Base-by-base conservation (phyloP, 2,797 vertebrate species). In the Scarus forsteni region DNA sequence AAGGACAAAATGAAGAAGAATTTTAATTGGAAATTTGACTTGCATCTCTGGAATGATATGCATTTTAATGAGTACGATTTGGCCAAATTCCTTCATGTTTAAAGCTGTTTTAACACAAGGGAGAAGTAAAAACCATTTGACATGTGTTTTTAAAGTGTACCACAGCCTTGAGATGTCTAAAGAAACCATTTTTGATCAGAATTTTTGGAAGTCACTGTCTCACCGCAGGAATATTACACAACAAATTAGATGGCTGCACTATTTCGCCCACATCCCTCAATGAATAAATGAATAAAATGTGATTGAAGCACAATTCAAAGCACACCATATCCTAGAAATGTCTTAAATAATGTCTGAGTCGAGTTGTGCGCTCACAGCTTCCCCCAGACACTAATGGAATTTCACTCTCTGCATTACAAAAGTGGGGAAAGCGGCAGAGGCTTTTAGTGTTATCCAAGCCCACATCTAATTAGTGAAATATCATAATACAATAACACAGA, bases 391-490 rank as follows among this genome's bases (percentile, higher is more conserved):
- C 70, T 78, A 84, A 89, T 84, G 73, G 73, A 80, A 89, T 88
- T 80, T 66, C 45, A 42, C 62, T 83, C 59, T 56, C 14, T 64
- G 66, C 60, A n/a, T 83, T 75, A 70, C 49, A 56, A 73, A 75
- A 70, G 48, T 34, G 59, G 79, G 75, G 77, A 85, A 67, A 78
- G 63, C 63, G 70, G 75, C 69, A 34, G 57, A 66, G 80, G 76
- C 73, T 87, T 88, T 88, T 77, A 75, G 78, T 36, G 16, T 77
- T 87, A 88, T 89, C 79, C 75, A 63, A 67, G 76, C 75, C 71
- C 38, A 66, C 65, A 80, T 88, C 84, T 87, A 90, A 92, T 92
- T 89, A 92, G 81, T 53, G 79, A 87, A 89, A 89, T 88, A 88
- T 88, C 79, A 85, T 78, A 79, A 81, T 79, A 88, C 83, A 87